phyloP scores from a whole-genome alignment of 2,888 invertebrate species.

The Trichopria drosophilae region DNA sequence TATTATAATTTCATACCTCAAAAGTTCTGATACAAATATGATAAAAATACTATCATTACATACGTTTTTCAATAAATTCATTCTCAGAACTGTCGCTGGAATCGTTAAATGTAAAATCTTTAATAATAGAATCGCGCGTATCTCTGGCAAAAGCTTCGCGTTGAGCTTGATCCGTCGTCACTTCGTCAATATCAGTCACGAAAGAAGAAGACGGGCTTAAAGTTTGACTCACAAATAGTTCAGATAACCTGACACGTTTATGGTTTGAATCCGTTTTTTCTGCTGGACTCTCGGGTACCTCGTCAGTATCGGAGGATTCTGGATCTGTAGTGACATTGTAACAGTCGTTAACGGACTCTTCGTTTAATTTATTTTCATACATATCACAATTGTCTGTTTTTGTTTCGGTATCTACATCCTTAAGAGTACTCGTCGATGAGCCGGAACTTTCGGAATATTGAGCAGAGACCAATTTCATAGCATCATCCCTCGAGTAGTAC shows the following conservation, averaged over 20 bases:
- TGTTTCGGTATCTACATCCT: conserved; percentile 2
- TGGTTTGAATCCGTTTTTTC: conserved; percentile 11
- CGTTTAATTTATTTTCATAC: not conserved
- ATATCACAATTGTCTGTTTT: conserved; percentile 1
- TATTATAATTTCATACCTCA: not conserved
- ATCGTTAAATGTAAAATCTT: conserved; percentile 35
- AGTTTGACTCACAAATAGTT: conserved; percentile 5
- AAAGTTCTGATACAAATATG: not conserved
- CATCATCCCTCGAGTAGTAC: conserved; percentile 42
- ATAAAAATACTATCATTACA: conserved; percentile 18
- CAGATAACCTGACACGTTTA: conserved; percentile 26
- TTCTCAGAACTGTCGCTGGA: conserved; percentile 36
- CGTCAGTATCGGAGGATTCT: conserved; percentile 19
- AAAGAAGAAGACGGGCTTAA: not conserved
- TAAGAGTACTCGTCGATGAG: conserved; percentile 10
- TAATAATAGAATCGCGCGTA: conserved; percentile 33
- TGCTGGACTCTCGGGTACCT: conserved; percentile 18
- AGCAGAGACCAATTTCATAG: conserved; percentile 33
- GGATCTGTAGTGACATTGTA: conserved; percentile 19
- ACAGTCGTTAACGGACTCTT: not conserved
- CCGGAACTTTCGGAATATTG: conserved; percentile 27
- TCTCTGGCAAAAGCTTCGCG: conserved; percentile 12
- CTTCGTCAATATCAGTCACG: not conserved
- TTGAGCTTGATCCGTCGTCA: not conserved
- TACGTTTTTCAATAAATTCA: conserved; percentile 29